Evolutionary conservation across 1,140 invertebrate genomes (phyloP).

Genomic region (Drosophila kikkawai): DNA sequence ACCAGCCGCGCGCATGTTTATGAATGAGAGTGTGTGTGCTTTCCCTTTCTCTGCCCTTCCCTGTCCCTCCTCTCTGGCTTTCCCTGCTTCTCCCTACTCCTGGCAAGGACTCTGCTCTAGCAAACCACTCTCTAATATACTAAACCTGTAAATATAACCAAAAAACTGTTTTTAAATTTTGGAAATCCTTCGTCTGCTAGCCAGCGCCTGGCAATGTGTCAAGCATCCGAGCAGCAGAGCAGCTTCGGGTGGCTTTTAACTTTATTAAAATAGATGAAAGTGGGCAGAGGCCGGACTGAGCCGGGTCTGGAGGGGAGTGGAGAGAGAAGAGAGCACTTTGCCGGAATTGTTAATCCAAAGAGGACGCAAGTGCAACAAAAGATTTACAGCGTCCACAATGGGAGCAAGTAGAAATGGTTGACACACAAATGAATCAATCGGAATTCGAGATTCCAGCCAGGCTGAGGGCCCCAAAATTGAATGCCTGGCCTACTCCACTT

Average conservation of each 20-base stretch:
- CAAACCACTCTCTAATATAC: conserved; percentile 42
- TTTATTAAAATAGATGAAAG: conserved; percentile 72
- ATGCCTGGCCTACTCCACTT: conserved; percentile 36
- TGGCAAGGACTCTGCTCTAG: conserved; percentile 6
- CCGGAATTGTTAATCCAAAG: conserved; percentile 51
- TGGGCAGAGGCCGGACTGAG: conserved; percentile 20
- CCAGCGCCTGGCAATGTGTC: conserved; percentile 53
- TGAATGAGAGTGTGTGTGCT: conserved; percentile 43
- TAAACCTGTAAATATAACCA: conserved; percentile 42
- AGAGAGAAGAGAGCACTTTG: conserved; percentile 35
- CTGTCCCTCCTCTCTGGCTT: not conserved
- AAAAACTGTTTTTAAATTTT: conserved; percentile 58
- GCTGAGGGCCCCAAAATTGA: conserved; percentile 20
- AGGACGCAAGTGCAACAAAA: conserved; percentile 54
- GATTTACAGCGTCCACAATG: conserved; percentile 52
- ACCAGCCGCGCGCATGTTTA: conserved; percentile 36
- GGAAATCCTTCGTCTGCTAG: conserved; percentile 23
- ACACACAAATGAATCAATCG: conserved; percentile 64
- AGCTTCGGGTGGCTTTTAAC: conserved; percentile 69
- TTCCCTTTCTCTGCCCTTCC: conserved; percentile 26
- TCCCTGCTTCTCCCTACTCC: not conserved
- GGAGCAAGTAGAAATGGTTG: conserved; percentile 27
- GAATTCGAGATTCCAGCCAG: conserved; percentile 23
- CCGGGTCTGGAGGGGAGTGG: not conserved
- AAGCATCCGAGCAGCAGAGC: conserved; percentile 31